These are phyloP conservation scores for Hypocryptadius cinnamomeus DNA, from an alignment of 2,113 vertebrate species.

Conservation along the genomic window DNA sequence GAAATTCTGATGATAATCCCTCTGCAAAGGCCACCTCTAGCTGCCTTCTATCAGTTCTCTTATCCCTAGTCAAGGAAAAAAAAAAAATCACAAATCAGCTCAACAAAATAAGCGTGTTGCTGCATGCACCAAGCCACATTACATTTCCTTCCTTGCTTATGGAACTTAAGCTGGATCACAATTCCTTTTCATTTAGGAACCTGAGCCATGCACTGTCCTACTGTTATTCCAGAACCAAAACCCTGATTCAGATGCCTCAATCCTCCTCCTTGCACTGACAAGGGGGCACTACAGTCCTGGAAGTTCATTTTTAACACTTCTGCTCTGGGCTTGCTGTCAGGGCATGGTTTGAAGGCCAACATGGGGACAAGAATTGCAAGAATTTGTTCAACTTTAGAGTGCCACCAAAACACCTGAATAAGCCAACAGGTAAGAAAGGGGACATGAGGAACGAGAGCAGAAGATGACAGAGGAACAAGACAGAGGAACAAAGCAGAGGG, in stretches of 20 bases:
- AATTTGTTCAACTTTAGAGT: background rate
- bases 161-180: background rate
- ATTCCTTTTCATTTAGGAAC: background rate
- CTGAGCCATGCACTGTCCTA: background rate
- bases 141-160: rapidly evolving
- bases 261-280: background rate
- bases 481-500: background rate
- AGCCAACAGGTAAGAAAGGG: background rate
- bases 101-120: background rate
- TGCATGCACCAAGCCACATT: background rate
- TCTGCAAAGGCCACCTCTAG: background rate
- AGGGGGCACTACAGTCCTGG: too few species aligned
- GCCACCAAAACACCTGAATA: background rate
- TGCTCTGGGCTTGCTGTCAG: background rate
- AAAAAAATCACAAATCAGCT: background rate
- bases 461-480: background rate
- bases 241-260: background rate
- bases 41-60: background rate
- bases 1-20: background rate
- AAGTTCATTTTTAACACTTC: background rate
- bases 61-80: background rate
- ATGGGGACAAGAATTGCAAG: background rate
- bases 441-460: background rate
- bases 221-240: background rate
- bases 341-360: background rate